phyloP scores from a whole-genome alignment of 64 coral and sea anemone species.

The Stichodactyla mertensii region DNA sequence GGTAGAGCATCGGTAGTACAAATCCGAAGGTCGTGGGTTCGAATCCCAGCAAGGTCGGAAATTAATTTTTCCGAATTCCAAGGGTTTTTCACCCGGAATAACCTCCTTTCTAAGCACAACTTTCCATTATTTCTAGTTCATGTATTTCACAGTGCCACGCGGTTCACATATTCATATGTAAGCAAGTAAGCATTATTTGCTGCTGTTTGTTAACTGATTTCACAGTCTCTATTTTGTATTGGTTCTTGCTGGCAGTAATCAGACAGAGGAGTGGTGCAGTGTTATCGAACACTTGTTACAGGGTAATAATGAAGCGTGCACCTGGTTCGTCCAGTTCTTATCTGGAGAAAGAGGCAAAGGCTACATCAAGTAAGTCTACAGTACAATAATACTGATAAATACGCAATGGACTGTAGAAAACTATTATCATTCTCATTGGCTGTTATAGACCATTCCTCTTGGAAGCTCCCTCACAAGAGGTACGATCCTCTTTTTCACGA shows the following conservation, averaged over 20 bases:
- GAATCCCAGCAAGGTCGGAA: too few species aligned
- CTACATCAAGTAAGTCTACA: constrained; percentile 63
- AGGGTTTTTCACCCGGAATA: too few species aligned
- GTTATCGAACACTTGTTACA: constrained; percentile 49
- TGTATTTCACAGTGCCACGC: too few species aligned
- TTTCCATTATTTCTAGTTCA: too few species aligned
- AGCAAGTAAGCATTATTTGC: neutral
- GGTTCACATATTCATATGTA: too few species aligned
- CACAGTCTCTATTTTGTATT: neutral
- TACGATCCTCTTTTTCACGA: constrained; percentile 71
- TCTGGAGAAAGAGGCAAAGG: constrained; percentile 79
- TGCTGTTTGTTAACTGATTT: neutral
- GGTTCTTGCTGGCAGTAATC: constrained; percentile 4
- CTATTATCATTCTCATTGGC: neutral
- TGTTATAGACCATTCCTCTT: constrained; percentile 68
- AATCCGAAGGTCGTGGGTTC: too few species aligned
- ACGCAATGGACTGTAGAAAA: neutral
- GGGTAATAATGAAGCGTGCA: constrained; percentile 73
- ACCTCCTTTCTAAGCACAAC: too few species aligned
- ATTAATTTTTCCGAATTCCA: too few species aligned
- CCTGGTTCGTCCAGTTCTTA: constrained; percentile 80
- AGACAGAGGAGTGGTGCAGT: constrained; percentile 76
- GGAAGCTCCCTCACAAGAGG: constrained; percentile 77
- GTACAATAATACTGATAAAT: neutral
- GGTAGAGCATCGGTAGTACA: too few species aligned